These are phyloP conservation scores for Oophaga pumilio DNA, from an alignment of 2,113 vertebrate species.

Conservation along the genomic window DNA sequence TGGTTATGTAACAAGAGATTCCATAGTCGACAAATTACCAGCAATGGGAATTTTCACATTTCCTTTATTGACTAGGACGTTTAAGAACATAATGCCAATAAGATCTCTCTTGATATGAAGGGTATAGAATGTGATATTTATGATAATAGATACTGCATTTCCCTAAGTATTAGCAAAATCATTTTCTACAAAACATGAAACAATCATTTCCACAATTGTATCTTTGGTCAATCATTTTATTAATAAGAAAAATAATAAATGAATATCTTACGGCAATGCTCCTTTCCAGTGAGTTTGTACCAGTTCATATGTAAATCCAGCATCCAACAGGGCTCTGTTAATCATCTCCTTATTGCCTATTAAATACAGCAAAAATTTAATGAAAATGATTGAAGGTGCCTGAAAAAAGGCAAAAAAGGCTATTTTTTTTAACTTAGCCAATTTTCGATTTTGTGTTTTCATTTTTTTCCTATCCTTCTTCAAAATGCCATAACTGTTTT, in stretches of 20 bases:
- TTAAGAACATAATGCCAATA: too few relatives aligned
- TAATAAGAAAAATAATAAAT: conserved; percentile 12
- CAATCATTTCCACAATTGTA: neutral
- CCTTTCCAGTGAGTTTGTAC: conserved; percentile 85
- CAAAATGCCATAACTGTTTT: too few relatives aligned
- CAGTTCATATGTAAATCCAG: conserved; percentile 89
- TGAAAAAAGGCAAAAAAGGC: neutral
- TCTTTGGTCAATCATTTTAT: neutral
- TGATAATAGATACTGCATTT: too few relatives aligned
- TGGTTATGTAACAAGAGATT: neutral
- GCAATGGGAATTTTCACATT: too few relatives aligned
- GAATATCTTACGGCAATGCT: conserved; percentile 80
- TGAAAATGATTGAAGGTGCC: neutral
- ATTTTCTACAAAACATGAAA: neutral
- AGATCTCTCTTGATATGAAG: too few relatives aligned
- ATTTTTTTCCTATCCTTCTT: too few relatives aligned
- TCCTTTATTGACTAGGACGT: too few relatives aligned
- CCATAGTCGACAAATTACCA: too few relatives aligned
- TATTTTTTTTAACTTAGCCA: too few relatives aligned
- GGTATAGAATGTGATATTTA: too few relatives aligned
- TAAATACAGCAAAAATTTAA: conserved; percentile 53
- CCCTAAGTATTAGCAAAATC: too few relatives aligned
- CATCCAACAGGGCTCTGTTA: conserved; percentile 89
- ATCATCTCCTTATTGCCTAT: conserved; percentile 88
- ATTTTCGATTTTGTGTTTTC: too few relatives aligned